A percentile compares a stretch with the other conserved stretches of the same genome.
Conservation (phyloP, 2,113 vertebrate genomes). For the Catharus fuscescens region DNA sequence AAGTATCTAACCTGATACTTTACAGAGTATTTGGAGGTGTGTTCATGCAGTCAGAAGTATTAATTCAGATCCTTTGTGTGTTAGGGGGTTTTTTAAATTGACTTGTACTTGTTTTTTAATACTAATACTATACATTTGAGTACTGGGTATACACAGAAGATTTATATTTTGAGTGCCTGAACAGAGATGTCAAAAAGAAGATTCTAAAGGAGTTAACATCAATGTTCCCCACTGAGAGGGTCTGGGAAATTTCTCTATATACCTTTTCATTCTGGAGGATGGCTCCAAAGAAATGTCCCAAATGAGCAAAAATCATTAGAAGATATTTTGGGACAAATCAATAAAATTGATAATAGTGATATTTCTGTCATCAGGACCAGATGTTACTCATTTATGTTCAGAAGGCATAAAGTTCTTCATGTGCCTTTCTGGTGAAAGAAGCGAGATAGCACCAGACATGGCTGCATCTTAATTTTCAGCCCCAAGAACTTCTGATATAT, state of each 20-base stretch:
- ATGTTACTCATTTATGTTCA: background rate
- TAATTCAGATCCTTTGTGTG: background rate
- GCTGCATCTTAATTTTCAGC: background rate
- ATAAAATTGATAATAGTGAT: background rate
- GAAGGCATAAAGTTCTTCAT: background rate
- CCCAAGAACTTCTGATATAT: background rate
- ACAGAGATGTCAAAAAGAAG: background rate
- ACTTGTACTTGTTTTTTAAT: background rate
- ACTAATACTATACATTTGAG: background rate
- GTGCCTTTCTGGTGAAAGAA: background rate
- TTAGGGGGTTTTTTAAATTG: background rate
- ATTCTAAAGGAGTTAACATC: background rate
- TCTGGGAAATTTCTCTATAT: background rate
- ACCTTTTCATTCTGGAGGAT: background rate
- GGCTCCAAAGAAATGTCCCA: background rate
- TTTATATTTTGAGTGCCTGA: background rate
- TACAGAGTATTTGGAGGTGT: background rate
- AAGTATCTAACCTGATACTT: background rate
- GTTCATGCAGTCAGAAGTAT: background rate
- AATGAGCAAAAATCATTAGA: background rate
- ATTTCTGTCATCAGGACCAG: background rate
- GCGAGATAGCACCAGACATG: background rate
- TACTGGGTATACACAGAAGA: background rate
- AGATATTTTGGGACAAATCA: background rate
- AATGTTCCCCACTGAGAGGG: background rate